Base-by-base conservation (phyloP, 2,888 invertebrate species). In the Amiota minor region DNA sequence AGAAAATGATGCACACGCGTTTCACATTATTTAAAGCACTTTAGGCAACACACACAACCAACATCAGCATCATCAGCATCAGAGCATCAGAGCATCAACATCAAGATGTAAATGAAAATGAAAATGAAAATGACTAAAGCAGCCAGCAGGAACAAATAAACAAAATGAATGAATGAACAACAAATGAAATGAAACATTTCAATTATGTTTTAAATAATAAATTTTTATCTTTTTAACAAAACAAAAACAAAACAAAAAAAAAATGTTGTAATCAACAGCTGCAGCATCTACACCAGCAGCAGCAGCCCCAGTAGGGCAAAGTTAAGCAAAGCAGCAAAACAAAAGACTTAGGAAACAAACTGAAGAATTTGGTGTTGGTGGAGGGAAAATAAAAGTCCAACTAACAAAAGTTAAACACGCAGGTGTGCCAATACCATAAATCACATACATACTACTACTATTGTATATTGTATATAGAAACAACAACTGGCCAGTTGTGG, bases 371-470 rank as follows among this genome's bases (percentile, higher is more conserved):
- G 20, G 61, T 61, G 6, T 35, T 35, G 6, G n/a, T n/a, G 6
- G 6, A 35, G 35, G 10, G 8, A 49, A 50, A 68, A 68, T 18
- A 50, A 68, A n/a, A 53, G 35, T 20, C 53, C 14, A 53, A 46
- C 20, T 47, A 65, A 46, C 16, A 68, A 68, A 68, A 68, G 68
- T 20, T 53, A 14, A 50, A 12, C 35, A 23, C 45, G 59, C 70
- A 70, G 59, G 64, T 72, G 71, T 65, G 71, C 65, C 56, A 72
- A 65, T 72, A 65, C 45, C 35, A 72, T 72, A 72, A 72, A 72
- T 64, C 65, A 72, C 53, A 71, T 50, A n/a, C n/a, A n/a, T n/a
- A n/a, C n/a, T n/a, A 46, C 49, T 16, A 16, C 56, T 10, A 68
- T n/a, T 45, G 45, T 23, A 62, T 53, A 71, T 35, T 35, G 2